A percentile compares a stretch with the other conserved stretches of the same genome.
These are phyloP conservation scores for Chionis minor DNA, from an alignment of 2,113 vertebrate species.

Conservation along the genomic window DNA sequence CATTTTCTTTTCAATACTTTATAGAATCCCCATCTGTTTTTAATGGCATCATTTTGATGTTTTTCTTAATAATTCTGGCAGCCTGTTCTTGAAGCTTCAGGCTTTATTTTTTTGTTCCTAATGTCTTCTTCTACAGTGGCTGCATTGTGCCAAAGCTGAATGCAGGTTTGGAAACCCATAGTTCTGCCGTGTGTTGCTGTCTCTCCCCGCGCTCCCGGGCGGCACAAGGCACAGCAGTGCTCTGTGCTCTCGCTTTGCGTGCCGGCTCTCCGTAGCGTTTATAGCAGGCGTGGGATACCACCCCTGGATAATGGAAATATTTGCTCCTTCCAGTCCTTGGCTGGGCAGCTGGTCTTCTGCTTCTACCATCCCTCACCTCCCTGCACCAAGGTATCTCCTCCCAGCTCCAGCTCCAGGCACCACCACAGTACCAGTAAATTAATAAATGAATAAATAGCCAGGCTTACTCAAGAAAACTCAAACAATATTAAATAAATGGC, in stretches of 20 bases:
- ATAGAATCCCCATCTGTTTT: slow-evolving; percentile 84
- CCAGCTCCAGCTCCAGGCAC: background rate
- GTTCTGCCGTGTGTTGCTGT: background rate
- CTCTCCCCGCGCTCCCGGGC: background rate
- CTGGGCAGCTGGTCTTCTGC: background rate
- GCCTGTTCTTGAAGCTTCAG: slow-evolving; percentile 73
- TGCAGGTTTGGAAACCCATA: slow-evolving; percentile 32
- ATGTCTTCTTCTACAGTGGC: slow-evolving; percentile 79
- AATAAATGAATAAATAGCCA: background rate
- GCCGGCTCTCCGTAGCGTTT: background rate
- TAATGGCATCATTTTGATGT: slow-evolving; percentile 83
- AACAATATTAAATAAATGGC: background rate
- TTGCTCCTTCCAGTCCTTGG: background rate
- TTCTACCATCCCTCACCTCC: background rate
- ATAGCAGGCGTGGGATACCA: background rate
- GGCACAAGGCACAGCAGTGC: slow-evolving; percentile 13
- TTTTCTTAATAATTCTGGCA: slow-evolving; percentile 81
- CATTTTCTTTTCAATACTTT: slow-evolving; percentile 83
- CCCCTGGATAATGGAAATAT: background rate
- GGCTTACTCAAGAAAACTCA: background rate
- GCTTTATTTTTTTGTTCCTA: slow-evolving; percentile 79
- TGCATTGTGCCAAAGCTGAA: slow-evolving; percentile 72
- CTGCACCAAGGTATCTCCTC: background rate
- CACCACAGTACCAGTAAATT: background rate
- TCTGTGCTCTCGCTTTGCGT: background rate